Evolutionary conservation across 2,113 vertebrate genomes (phyloP).

Genomic region (Hippocampus mohnikei): DNA sequence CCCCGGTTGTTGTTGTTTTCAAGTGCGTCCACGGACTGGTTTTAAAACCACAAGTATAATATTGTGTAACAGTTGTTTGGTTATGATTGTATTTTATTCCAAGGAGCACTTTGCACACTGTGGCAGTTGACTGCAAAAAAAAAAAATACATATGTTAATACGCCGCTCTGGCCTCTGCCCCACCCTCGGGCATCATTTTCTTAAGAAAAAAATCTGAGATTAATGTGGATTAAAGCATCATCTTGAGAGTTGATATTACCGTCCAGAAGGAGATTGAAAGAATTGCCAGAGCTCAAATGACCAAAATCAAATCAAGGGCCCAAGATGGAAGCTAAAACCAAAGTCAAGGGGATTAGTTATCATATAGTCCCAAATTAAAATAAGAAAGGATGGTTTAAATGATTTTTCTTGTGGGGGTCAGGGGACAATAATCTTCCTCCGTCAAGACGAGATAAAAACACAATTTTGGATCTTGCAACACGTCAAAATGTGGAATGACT

Average conservation of each 20-base stretch:
- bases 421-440: constrained; percentile 45
- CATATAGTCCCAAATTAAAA: constrained; percentile 75
- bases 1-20: neutral
- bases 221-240: constrained; percentile 69
- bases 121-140: constrained; percentile 18
- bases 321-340: constrained; percentile 76
- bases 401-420: constrained; percentile 36
- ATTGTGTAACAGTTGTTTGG: neutral
- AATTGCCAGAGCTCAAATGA: constrained; percentile 75
- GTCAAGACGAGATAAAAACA: constrained; percentile 37
- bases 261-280: constrained; percentile 78
- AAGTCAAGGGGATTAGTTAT: constrained; percentile 79
- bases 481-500: neutral
- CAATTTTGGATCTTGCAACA: constrained; percentile 22
- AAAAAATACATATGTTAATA: constrained; percentile 54
- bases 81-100: neutral
- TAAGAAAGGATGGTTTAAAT: constrained; percentile 72
- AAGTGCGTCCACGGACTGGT: neutral
- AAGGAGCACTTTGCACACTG: neutral
- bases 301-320: constrained; percentile 81
- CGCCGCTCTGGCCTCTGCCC: constrained; percentile 5
- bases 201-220: constrained; percentile 64
- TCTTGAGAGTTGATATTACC: constrained; percentile 69
- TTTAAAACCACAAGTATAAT: neutral
- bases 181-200: constrained; percentile 31